Conservation (phyloP, 2,113 vertebrate species). For the Nasalis larvatus region DNA sequence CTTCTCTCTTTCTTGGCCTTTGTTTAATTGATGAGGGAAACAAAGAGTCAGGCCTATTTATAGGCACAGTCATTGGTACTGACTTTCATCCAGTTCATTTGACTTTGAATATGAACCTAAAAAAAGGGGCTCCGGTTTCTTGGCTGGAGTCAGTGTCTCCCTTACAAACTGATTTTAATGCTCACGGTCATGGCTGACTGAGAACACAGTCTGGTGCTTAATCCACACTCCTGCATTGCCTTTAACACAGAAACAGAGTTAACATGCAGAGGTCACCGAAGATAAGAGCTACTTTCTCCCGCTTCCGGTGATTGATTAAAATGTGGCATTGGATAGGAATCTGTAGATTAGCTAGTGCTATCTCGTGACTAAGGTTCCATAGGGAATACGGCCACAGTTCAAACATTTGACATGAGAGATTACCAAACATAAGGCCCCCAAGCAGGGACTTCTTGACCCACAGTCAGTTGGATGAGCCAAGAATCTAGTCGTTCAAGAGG, state of each 20-base stretch:
- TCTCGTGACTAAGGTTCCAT: constrained; percentile 50
- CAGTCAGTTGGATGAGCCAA: neutral
- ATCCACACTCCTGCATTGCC: constrained; percentile 28
- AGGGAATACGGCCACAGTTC: constrained; percentile 61
- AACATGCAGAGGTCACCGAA: constrained; percentile 82
- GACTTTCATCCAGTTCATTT: constrained; percentile 71
- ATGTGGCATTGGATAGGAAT: constrained; percentile 41
- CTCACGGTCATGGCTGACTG: neutral
- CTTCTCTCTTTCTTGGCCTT: constrained; percentile 65
- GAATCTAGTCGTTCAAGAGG: constrained; percentile 18
- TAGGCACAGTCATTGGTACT: constrained; percentile 68
- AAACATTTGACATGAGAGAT: constrained; percentile 25
- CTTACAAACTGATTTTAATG: constrained; percentile 1
- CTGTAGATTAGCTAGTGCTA: constrained; percentile 56
- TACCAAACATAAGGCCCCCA: constrained; percentile 52
- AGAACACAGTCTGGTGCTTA: constrained; percentile 4
- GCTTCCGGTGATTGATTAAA: constrained; percentile 61
- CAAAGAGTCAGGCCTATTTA: constrained; percentile 72
- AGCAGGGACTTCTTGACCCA: constrained; percentile 62
- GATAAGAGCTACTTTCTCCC: constrained; percentile 63
- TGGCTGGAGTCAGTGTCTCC: constrained; percentile 60
- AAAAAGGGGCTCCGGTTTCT: constrained; percentile 71
- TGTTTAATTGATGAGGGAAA: constrained; percentile 49
- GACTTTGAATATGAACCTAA: constrained; percentile 69
- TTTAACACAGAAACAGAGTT: constrained; percentile 72